Evolutionary conservation across 2,888 invertebrate genomes (phyloP), one percentile per base, ranked within the genome.

Genomic region (Odiellus spinosus): DNA sequence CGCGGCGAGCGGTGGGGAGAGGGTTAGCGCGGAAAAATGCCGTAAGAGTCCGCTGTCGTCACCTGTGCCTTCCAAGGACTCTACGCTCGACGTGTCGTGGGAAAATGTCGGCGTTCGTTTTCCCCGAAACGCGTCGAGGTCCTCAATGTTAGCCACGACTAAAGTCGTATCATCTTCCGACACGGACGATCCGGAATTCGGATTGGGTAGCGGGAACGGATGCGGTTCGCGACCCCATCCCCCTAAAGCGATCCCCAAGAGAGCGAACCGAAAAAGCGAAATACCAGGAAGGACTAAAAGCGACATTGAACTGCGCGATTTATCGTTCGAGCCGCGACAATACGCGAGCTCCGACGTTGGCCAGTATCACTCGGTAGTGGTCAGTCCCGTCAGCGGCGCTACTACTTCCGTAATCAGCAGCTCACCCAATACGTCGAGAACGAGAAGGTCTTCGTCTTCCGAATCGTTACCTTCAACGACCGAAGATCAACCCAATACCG

Each of bases 381-480:
- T 26, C 26, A 26, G 26, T 26, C 26, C 26, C 14, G 40, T 20
- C 17, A 42, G 26, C 12, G 44, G 44, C 14, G 14, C 14, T 3
- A 26, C 15, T n/a, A 26, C 26, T 26, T 26, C 26, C 8, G 8
- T 26, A 6, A 26, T 26, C 26, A 26, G 26, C 26, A 26, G 26
- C 12, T 48, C 48, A 8, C 48, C 46, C 8, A 42, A 46, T 40
- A 48, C 46, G 40, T 47, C 48, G 12, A 34, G 51, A n/a, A 45
- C 51, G 12, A 42, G 46, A 14, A 46, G 36, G 20, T 49, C 51
- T 17, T 51, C 51, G 11, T 51, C 51, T 34, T 51, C 51, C 10
- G 51, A 51, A 44, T 51, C 51, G 19, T 33, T 51, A 12, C 49
- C 46, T 14, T 51, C 49, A 18, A 49, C 51, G 14, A 18, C 38